Conservation (phyloP, 1,140 invertebrate genomes). For the Zaprionus africanus region DNA sequence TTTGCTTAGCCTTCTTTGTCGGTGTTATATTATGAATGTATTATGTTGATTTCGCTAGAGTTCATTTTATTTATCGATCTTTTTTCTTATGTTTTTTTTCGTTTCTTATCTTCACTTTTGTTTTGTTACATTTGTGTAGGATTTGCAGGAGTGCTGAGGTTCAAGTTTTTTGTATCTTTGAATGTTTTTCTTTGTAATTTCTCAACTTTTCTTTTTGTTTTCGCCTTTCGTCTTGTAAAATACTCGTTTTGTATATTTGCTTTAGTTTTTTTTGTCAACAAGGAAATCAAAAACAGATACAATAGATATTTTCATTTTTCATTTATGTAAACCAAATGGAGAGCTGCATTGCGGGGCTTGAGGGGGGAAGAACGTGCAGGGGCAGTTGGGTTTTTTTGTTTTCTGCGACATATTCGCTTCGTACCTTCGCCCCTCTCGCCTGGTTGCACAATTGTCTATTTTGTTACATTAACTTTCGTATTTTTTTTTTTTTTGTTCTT, state of each 20-base stretch:
- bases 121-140: slow-evolving; percentile 81
- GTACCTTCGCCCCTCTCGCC: slow-evolving; percentile 17
- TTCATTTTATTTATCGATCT: slow-evolving; percentile 56
- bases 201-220: slow-evolving; percentile 48
- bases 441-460: slow-evolving; percentile 71
- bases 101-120: slow-evolving; percentile 38
- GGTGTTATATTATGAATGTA: slow-evolving; percentile 25
- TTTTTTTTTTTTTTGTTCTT: slow-evolving; percentile 35
- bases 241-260: slow-evolving; percentile 73
- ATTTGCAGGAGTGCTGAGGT: slow-evolving; percentile 83
- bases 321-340: slow-evolving; percentile 63
- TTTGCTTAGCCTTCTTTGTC: slow-evolving; percentile 36
- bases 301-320: slow-evolving; percentile 63
- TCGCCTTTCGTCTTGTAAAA: slow-evolving; percentile 52
- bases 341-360: slow-evolving; percentile 28
- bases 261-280: slow-evolving; percentile 74
- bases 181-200: slow-evolving; percentile 80
- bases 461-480: slow-evolving; percentile 45
- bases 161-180: slow-evolving; percentile 84
- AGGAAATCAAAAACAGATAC: slow-evolving; percentile 76
- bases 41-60: slow-evolving; percentile 74
- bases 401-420: slow-evolving; percentile 2
- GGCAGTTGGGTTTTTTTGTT: background rate
- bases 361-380: slow-evolving; percentile 2
- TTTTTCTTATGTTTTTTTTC: slow-evolving; percentile 42